phyloP scores from a whole-genome alignment of 2,113 vertebrate genomes.

The Micromys minutus region DNA sequence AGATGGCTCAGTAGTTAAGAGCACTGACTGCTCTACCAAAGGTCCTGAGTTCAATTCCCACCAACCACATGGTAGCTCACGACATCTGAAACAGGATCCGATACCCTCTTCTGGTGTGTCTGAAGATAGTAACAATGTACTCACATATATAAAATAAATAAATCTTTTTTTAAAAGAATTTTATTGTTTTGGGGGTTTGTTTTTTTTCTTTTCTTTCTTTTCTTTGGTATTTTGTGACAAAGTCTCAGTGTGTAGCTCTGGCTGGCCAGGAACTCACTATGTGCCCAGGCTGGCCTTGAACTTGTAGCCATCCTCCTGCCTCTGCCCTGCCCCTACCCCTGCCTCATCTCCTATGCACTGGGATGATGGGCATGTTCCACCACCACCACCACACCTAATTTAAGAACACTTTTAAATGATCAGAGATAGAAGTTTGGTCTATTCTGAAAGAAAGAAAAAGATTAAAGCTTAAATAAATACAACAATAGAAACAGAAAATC shows the following conservation, averaged over 20 bases:
- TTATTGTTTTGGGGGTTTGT: neutral
- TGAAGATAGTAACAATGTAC: too few relatives aligned
- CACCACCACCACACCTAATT: neutral
- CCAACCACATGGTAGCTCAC: too few relatives aligned
- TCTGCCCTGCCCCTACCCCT: too few relatives aligned
- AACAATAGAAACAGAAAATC: neutral
- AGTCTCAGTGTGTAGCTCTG: neutral
- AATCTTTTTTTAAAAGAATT: too few relatives aligned
- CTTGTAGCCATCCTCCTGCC: neutral
- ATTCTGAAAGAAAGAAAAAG: neutral
- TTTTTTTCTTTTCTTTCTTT: neutral
- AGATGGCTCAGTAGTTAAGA: too few relatives aligned
- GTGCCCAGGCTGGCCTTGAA: neutral
- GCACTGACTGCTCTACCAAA: too few relatives aligned
- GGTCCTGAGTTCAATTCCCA: too few relatives aligned
- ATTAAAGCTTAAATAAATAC: neutral
- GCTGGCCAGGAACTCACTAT: neutral
- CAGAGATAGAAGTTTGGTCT: neutral
- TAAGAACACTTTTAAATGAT: neutral
- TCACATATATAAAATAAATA: too few relatives aligned
- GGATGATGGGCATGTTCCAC: neutral
- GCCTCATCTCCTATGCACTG: too few relatives aligned
- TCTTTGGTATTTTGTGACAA: neutral
- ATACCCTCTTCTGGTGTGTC: too few relatives aligned
- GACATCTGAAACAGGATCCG: too few relatives aligned